Evolutionary conservation across 2,797 vertebrate species (phyloP), one percentile per base, ranked within the genome.

Genomic region (Cygnus olor): DNA sequence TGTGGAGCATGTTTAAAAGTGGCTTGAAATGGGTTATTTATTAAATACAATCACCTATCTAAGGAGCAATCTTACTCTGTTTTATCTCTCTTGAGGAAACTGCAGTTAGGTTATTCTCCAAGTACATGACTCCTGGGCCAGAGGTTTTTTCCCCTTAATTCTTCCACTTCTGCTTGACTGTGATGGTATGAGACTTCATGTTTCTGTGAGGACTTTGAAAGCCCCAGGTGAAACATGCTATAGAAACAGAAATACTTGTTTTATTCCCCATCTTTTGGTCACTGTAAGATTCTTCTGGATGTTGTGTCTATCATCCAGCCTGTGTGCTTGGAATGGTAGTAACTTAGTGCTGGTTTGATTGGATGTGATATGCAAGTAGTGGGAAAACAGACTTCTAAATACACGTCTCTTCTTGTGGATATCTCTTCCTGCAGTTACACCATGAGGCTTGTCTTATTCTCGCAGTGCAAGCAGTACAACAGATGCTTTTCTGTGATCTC

Each of bases 361-460:
- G 54, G 18, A 11, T 64, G 3, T 0, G 2, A 10, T 10, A 30
- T 12, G 2, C 14, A n/a, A 34, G 12, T 7, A 2, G 47, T 64
- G 24, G 22, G 34, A 11, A 88, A 49, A 14, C 27, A 3, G 20
- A 12, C 7, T 76, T 65, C 6, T 27, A 19, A 82, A 71, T 64
- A 0, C 2, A 3, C 47, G 44, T 73, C 1, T 89, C 30, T 0
- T 53, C 25, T 74, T 58, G 13, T 68, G 88, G n/a, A 2, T 80
- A 2, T 88, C 28, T 84, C 36, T 63, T 47, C 71, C 66, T 76
- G 17, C 8, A 96, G 94, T 14, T 93, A 58, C 72, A 49, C 20
- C 49, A 79, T 1, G 73, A 95, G 70, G 90, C 97, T 38, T 91
- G 89, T 47, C 92, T 98, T 8, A 89, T 98, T 78, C 94, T 98